Percentiles rank a stretch among this genome's conserved stretches.
These are phyloP conservation scores for Ceratosolen fusciceps DNA, from an alignment of 1,140 invertebrate species.

Conservation along the genomic window DNA sequence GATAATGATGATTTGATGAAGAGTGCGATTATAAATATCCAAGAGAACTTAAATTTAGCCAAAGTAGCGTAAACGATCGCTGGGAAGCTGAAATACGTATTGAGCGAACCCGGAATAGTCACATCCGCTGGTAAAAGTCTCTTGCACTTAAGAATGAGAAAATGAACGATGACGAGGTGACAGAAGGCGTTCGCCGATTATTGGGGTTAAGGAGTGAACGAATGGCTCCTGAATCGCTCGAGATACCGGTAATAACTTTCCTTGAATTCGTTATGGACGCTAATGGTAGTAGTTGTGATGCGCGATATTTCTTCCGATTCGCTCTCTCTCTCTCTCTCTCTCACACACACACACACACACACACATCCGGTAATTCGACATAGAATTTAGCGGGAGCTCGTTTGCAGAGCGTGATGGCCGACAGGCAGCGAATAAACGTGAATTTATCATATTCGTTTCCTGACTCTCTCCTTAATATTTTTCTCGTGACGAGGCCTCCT, in stretches of 20 bases:
- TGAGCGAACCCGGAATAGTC: slow-evolving; percentile 12
- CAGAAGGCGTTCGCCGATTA: no score
- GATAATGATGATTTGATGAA: not conserved
- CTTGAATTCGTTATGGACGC: slow-evolving; percentile 40
- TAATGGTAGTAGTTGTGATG: slow-evolving; percentile 41
- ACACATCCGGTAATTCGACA: not conserved
- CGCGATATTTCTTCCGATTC: slow-evolving; percentile 37
- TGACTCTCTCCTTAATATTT: no score
- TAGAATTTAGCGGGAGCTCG: slow-evolving; percentile 18
- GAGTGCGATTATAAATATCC: not conserved
- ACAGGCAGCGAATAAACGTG: slow-evolving; percentile 19
- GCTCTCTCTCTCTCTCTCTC: no score
- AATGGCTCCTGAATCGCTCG: slow-evolving; percentile 22
- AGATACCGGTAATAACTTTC: slow-evolving; percentile 34
- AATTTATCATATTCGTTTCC: slow-evolving; percentile 15
- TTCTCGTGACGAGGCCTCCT: not conserved
- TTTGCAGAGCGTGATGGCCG: slow-evolving; percentile 30
- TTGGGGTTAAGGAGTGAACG: not conserved
- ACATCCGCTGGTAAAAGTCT: not conserved
- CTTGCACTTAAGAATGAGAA: not conserved
- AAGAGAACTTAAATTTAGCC: not conserved
- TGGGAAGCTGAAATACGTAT: slow-evolving; percentile 16
- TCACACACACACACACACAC: no score
- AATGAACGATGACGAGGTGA: not conserved
- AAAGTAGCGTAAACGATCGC: not conserved